These are phyloP conservation scores for Muscina levida DNA, from an alignment of 2,888 invertebrate species.

Conservation along the genomic window DNA sequence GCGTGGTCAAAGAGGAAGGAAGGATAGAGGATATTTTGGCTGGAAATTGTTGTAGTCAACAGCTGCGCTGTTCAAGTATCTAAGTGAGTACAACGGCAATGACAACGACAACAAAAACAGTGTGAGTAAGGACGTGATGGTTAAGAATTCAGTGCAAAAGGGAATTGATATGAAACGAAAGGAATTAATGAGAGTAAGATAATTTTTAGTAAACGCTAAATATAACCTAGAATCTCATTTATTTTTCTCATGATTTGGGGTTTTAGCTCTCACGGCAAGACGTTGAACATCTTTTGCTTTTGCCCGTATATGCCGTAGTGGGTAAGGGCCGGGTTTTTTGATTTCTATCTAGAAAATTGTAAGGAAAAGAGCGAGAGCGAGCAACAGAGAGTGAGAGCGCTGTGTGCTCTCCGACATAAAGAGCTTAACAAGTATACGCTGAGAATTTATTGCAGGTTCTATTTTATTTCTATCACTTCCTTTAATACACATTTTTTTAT, in stretches of 20 bases:
- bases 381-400: neutral
- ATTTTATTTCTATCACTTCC: neutral
- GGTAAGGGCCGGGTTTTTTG: slow-evolving; percentile 34
- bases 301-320: too few species aligned
- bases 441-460: neutral
- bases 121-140: slow-evolving; percentile 2
- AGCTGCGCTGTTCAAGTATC: slow-evolving; percentile 58
- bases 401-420: too few species aligned
- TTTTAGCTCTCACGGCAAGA: too few species aligned
- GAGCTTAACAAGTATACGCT: neutral
- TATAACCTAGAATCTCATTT: too few species aligned
- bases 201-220: too few species aligned
- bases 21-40: slow-evolving; percentile 16
- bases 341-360: neutral
- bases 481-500: neutral
- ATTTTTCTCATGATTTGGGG: too few species aligned
- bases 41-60: slow-evolving; percentile 43
- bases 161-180: too few species aligned
- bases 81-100: neutral
- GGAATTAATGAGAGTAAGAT: too few species aligned
- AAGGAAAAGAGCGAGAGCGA: neutral
- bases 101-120: neutral
- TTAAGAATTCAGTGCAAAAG: neutral
- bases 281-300: too few species aligned
- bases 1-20: slow-evolving; percentile 40